These are phyloP conservation scores for Hippocampus abdominalis DNA, from an alignment of 2,113 vertebrate species.

Conservation along the genomic window DNA sequence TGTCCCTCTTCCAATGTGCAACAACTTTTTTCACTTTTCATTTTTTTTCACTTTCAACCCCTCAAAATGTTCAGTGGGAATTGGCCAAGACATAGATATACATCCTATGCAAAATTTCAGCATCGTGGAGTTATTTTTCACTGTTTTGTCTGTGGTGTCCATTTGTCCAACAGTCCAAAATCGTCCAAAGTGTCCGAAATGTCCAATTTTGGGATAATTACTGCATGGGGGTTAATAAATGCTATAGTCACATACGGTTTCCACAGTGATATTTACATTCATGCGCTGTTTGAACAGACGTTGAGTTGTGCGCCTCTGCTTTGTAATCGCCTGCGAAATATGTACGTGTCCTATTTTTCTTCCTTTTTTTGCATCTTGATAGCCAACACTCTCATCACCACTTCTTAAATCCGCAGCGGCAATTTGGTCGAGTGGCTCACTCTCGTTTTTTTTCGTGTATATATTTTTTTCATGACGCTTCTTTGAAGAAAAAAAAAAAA, in stretches of 20 bases:
- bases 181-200: too few relatives aligned
- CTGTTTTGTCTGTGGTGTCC: too few relatives aligned
- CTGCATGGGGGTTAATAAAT: too few relatives aligned
- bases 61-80: too few relatives aligned
- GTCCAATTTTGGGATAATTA: too few relatives aligned
- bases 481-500: background rate
- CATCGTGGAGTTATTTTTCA: too few relatives aligned
- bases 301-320: background rate
- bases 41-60: too few relatives aligned
- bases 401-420: slow-evolving; percentile 31
- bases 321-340: slow-evolving; percentile 18
- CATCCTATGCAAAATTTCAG: too few relatives aligned
- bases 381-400: slow-evolving; percentile 34
- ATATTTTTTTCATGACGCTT: background rate
- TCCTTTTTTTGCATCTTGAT: slow-evolving; percentile 7
- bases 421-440: slow-evolving; percentile 32
- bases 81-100: too few relatives aligned
- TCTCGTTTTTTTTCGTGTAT: slow-evolving; percentile 42
- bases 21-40: too few relatives aligned
- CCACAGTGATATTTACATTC: background rate
- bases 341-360: background rate
- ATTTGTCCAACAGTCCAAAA: too few relatives aligned
- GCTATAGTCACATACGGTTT: background rate
- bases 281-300: background rate
- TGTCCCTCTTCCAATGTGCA: too few relatives aligned